These are phyloP conservation scores for Amphiura filiformis DNA, from an alignment of 35 echinoderm and acorn worm genomes.

Conservation along the genomic window DNA sequence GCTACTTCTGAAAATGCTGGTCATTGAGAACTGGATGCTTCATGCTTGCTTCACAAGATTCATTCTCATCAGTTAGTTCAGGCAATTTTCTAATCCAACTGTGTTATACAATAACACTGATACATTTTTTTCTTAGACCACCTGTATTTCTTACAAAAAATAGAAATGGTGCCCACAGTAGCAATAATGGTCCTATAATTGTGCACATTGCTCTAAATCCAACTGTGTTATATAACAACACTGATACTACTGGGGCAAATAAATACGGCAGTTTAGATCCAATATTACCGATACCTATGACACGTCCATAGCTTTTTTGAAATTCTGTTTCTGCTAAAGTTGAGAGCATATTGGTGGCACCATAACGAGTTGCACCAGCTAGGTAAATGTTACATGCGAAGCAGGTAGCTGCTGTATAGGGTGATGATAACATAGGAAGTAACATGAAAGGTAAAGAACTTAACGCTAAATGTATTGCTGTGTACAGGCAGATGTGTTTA, in stretches of 20 bases:
- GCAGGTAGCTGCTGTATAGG: background rate
- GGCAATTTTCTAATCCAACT: too few species aligned
- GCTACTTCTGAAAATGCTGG: too few species aligned
- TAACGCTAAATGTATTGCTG: background rate
- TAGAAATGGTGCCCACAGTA: background rate
- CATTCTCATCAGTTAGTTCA: too few species aligned
- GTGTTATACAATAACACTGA: too few species aligned
- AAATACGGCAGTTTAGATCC: too few species aligned
- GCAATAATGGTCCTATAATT: background rate
- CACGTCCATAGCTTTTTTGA: background rate
- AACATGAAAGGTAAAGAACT: background rate
- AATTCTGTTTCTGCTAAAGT: background rate
- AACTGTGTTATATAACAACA: background rate
- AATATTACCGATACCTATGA: background rate
- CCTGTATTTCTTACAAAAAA: background rate
- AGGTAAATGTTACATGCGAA: background rate
- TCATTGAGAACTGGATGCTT: too few species aligned
- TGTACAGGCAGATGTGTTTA: background rate
- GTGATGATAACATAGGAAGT: background rate
- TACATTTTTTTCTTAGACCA: too few species aligned
- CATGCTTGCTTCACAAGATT: too few species aligned
- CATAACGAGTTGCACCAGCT: background rate
- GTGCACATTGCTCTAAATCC: background rate
- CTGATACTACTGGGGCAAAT: too few species aligned
- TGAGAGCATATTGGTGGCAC: background rate